Percentiles rank a stretch among this genome's conserved stretches.
These are phyloP conservation scores for Pristiophorus japonicus DNA, from an alignment of 2,113 vertebrate species.

Conservation along the genomic window DNA sequence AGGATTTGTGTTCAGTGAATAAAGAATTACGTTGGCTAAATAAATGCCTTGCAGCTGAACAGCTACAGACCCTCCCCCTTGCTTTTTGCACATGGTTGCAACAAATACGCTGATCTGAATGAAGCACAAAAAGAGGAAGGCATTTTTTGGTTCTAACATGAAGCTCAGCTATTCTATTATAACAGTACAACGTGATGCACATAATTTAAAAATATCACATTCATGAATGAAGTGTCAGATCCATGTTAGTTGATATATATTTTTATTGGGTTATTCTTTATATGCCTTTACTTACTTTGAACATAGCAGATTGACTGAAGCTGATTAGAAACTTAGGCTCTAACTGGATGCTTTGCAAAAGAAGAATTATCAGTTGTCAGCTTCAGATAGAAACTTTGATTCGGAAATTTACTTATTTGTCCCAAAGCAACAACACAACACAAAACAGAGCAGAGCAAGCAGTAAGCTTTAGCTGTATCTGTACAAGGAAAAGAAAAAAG, in stretches of 20 bases:
- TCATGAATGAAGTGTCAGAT: neutral
- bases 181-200: neutral
- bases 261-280: neutral
- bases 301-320: neutral
- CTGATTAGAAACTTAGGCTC: neutral
- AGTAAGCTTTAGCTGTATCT: neutral
- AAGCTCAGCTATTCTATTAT: neutral
- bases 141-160: neutral
- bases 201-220: neutral
- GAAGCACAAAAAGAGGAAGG: neutral
- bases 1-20: too few species aligned
- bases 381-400: neutral
- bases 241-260: neutral
- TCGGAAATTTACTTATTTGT: neutral
- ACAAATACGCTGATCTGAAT: neutral
- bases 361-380: neutral
- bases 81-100: neutral
- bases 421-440: neutral
- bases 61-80: neutral
- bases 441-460: neutral
- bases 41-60: neutral
- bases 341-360: neutral
- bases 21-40: neutral
- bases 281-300: neutral
- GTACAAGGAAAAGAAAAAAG: neutral